These are phyloP conservation scores for Pangasius larnaudii DNA, from an alignment of 2,797 vertebrate genomes.

Conservation along the genomic window DNA sequence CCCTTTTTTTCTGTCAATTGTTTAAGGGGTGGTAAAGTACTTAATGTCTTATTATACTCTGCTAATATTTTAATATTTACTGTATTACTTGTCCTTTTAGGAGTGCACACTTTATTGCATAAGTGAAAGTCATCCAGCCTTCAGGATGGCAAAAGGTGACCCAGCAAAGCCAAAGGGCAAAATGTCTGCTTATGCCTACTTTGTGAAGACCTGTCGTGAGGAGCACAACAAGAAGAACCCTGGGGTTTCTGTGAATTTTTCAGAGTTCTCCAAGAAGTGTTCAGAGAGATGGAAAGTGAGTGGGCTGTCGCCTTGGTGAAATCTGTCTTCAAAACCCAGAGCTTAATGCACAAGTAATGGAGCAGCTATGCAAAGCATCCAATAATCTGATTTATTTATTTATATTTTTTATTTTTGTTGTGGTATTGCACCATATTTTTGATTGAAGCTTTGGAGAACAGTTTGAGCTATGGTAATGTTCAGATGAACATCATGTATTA, in stretches of 20 bases:
- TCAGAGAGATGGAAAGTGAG: slow-evolving; percentile 82
- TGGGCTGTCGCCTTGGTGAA: background rate
- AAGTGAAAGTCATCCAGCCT: background rate
- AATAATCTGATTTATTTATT: too few species aligned
- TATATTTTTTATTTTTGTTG: too few species aligned
- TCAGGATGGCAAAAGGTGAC: slow-evolving; percentile 86
- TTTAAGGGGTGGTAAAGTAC: background rate
- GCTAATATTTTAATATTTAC: background rate
- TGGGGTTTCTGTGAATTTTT: slow-evolving; percentile 83
- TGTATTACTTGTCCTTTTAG: slow-evolving; percentile 38
- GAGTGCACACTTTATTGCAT: background rate
- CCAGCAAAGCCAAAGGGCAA: slow-evolving; percentile 88
- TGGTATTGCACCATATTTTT: background rate
- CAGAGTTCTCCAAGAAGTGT: slow-evolving; percentile 82
- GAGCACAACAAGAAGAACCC: slow-evolving; percentile 88
- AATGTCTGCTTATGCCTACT: slow-evolving; percentile 86
- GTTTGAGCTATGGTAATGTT: background rate
- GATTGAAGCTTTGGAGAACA: background rate
- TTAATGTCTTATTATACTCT: background rate
- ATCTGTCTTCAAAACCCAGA: background rate
- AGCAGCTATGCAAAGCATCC: background rate
- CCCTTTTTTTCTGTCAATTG: background rate
- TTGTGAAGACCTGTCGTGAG: slow-evolving; percentile 85
- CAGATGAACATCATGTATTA: background rate
- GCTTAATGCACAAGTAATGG: background rate